These are phyloP conservation scores for Ibidorhyncha struthersii DNA, from an alignment of 2,113 vertebrate species.

Conservation along the genomic window DNA sequence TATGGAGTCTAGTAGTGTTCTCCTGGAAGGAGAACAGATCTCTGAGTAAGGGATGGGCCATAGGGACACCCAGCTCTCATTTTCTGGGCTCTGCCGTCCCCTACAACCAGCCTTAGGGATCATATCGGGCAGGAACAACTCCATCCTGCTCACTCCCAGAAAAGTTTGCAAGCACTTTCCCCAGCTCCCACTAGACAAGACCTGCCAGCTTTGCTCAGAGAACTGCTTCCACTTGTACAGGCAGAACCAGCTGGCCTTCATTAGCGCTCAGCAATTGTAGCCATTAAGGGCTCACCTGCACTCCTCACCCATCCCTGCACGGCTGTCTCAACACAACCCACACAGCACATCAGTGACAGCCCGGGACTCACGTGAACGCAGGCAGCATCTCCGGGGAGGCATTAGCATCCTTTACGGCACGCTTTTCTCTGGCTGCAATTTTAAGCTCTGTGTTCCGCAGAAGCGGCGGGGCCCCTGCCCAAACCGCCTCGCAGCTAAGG, in stretches of 20 bases:
- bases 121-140: neutral
- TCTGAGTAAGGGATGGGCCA: neutral
- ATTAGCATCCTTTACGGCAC: neutral
- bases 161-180: neutral
- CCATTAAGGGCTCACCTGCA: neutral
- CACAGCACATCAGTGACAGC: fast-evolving
- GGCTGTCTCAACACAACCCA: neutral
- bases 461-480: neutral
- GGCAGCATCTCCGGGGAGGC: neutral
- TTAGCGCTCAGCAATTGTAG: neutral
- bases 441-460: neutral
- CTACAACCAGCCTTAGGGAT: neutral
- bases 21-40: neutral
- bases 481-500: fast-evolving
- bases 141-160: neutral
- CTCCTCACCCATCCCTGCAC: neutral
- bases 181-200: neutral
- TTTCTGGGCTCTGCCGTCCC: neutral
- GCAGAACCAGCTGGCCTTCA: neutral
- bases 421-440: neutral
- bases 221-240: neutral
- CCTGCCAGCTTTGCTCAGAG: neutral
- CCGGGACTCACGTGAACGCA: neutral
- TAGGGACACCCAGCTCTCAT: neutral
- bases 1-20: fast-evolving